These are phyloP conservation scores for Mylabris phalerata DNA, from an alignment of 1,140 invertebrate species.

Conservation along the genomic window DNA sequence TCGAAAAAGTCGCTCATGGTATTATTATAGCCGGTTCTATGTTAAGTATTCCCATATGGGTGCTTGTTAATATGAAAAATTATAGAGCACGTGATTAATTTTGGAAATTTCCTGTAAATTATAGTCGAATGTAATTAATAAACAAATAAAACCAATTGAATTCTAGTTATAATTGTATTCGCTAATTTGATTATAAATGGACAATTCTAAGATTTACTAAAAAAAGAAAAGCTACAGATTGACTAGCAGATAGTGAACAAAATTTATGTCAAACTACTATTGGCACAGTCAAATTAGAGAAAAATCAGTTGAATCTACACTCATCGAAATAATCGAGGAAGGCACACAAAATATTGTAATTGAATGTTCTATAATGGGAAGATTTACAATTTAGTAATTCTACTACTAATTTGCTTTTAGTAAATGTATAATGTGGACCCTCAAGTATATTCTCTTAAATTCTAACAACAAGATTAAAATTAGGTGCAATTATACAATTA, in stretches of 20 bases:
- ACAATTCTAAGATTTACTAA: too few species aligned
- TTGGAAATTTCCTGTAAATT: not conserved
- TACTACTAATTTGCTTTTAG: too few species aligned
- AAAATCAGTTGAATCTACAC: not conserved
- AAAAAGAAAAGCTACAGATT: not conserved
- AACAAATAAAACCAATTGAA: not conserved
- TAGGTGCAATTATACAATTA: too few species aligned
- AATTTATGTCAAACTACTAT: slow-evolving; percentile 3
- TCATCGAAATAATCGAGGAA: slow-evolving; percentile 2
- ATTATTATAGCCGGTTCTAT: slow-evolving; percentile 15
- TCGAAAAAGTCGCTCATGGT: slow-evolving; percentile 25
- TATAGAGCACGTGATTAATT: slow-evolving; percentile 20
- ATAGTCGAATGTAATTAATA: not conserved
- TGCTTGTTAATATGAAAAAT: slow-evolving; percentile 23
- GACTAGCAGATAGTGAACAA: not conserved
- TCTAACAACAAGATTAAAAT: too few species aligned
- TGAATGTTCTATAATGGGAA: slow-evolving; percentile 1
- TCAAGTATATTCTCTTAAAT: too few species aligned
- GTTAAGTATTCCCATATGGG: slow-evolving; percentile 22
- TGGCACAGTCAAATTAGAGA: slow-evolving; percentile 5
- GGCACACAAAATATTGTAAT: slow-evolving; percentile 11
- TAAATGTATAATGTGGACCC: too few species aligned
- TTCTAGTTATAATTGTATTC: too few species aligned
- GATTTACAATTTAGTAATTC: too few species aligned
- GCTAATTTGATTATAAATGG: too few species aligned